These are phyloP conservation scores for Nymphalis c-album DNA, from an alignment of 2,888 invertebrate genomes.

Conservation along the genomic window DNA sequence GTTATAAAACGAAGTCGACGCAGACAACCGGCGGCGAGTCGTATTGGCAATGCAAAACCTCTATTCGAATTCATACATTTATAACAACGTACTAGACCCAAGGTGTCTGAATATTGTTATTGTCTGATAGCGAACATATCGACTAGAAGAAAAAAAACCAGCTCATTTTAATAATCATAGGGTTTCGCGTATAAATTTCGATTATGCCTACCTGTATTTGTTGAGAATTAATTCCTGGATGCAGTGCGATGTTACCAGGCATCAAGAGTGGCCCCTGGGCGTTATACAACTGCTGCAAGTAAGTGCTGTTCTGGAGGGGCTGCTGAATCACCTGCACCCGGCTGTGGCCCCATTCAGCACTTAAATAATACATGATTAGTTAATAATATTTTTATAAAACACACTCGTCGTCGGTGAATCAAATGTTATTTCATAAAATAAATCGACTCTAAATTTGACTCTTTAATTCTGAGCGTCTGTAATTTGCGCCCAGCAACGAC, in stretches of 20 bases:
- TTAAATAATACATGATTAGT: constrained; percentile 37
- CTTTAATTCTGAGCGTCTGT: too few relatives aligned
- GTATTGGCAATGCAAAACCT: constrained; percentile 4
- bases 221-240: constrained; percentile 87
- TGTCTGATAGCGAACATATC: not conserved
- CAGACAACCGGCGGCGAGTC: not conserved
- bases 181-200: too few relatives aligned
- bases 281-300: constrained; percentile 90
- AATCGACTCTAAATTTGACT: too few relatives aligned
- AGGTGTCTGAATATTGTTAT: not conserved
- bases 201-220: constrained; percentile 84
- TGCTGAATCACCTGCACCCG: constrained; percentile 93
- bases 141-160: too few relatives aligned
- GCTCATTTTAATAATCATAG: too few relatives aligned
- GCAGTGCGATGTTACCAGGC: constrained; percentile 89
- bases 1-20: not conserved
- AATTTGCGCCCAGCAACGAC: too few relatives aligned
- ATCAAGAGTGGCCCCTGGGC: constrained; percentile 90
- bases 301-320: constrained; percentile 87
- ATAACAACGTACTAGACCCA: not conserved
- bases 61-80: constrained; percentile 3
- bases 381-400: too few relatives aligned
- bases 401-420: too few relatives aligned
- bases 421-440: too few relatives aligned
- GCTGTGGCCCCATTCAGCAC: constrained; percentile 86